Conservation (phyloP, 1,140 invertebrate genomes). For the Orussus abietinus region DNA sequence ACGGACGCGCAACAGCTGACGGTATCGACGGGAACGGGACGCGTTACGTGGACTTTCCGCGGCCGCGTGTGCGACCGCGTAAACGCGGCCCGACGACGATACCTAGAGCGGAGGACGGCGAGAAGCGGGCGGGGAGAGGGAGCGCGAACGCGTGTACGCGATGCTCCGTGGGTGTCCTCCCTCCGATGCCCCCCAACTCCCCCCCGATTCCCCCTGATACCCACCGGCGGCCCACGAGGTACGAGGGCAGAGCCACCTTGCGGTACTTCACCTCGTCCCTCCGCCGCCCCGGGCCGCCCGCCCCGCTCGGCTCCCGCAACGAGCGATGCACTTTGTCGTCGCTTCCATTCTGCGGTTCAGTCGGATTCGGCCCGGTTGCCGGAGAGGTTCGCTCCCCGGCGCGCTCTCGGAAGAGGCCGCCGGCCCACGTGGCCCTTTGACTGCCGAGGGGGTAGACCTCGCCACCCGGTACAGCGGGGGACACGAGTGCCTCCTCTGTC, state of each 20-base stretch:
- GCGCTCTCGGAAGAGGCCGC: slow-evolving; percentile 7
- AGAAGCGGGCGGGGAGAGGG: slow-evolving; percentile 1
- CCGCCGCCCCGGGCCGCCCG: slow-evolving; percentile 14
- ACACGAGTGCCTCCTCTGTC: no score
- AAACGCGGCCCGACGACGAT: slow-evolving; percentile 20
- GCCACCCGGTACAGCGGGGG: no score
- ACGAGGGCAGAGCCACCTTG: slow-evolving; percentile 22
- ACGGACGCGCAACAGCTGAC: slow-evolving; percentile 40
- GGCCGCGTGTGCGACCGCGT: slow-evolving; percentile 21
- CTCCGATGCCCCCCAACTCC: slow-evolving; percentile 14
- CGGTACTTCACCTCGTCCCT: slow-evolving; percentile 19
- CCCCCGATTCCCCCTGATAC: slow-evolving; percentile 4
- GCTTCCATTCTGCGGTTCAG: slow-evolving; percentile 30
- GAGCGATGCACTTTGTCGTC: slow-evolving; percentile 30
- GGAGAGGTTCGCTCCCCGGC: slow-evolving; percentile 18
- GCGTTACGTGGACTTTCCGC: slow-evolving; percentile 33
- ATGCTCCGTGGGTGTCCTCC: slow-evolving; percentile 29
- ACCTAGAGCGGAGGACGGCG: slow-evolving; percentile 6
- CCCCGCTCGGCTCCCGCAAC: slow-evolving; percentile 22
- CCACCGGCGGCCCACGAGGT: slow-evolving; percentile 11
- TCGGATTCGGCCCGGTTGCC: slow-evolving; percentile 30
- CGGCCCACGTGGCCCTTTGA: slow-evolving; percentile 14
- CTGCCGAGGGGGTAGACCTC: no score
- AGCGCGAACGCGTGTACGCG: slow-evolving; percentile 20
- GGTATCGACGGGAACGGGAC: slow-evolving; percentile 32